Evolutionary conservation across 2,113 vertebrate species (phyloP).

Genomic region (rabbit (Oryctolagus cuniculus)): mOryCun1.1 NC_091436.1:113223501-113224000

Average conservation of each 20-base stretch:
- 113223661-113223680: slow-evolving; percentile 69
- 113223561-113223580: slow-evolving; percentile 55
- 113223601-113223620: slow-evolving; percentile 63
- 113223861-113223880: background rate
- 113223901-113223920: background rate
- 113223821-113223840: background rate
- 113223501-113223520: slow-evolving; percentile 71
- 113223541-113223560: slow-evolving; percentile 48
- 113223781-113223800: slow-evolving; percentile 8
- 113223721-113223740: background rate
- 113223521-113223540: slow-evolving; percentile 59
- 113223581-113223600: slow-evolving; percentile 57
- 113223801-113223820: background rate
- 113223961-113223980: background rate
- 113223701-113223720: slow-evolving; percentile 2
- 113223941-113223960: background rate
- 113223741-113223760: background rate
- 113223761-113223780: background rate
- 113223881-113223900: background rate
- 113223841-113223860: background rate
- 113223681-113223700: slow-evolving; percentile 54
- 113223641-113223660: slow-evolving; percentile 62
- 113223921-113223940: slow-evolving; percentile 4
- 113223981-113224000: background rate
- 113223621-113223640: slow-evolving; percentile 67